These are phyloP conservation scores for Pseudobourletiella spinata DNA, from an alignment of 1,140 invertebrate species.

Conservation along the genomic window DNA sequence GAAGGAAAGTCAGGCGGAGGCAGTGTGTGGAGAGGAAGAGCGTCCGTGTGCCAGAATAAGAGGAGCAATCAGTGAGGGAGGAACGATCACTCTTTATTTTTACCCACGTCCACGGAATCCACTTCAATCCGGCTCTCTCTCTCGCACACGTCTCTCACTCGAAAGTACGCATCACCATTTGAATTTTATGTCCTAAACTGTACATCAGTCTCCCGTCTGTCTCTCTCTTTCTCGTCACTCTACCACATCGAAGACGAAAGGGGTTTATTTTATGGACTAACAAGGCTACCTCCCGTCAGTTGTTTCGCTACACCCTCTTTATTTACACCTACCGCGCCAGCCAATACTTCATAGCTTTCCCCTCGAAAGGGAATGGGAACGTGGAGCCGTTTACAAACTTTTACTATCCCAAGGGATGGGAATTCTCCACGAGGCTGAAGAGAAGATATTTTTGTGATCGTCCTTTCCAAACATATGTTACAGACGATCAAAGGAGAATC, in stretches of 20 bases:
- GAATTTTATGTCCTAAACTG: not conserved
- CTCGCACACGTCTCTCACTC: not conserved
- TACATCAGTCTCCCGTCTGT: not conserved
- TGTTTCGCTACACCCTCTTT: not conserved
- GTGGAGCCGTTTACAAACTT: too few relatives aligned
- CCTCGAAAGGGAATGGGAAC: not conserved
- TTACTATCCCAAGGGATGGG: too few relatives aligned
- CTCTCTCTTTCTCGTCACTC: not conserved
- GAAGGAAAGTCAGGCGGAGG: slow-evolving; percentile 7
- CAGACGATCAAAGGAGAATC: too few relatives aligned
- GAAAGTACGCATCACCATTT: not conserved
- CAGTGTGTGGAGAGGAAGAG: not conserved
- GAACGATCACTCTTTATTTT: slow-evolving; percentile 2
- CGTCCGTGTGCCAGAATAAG: too few relatives aligned
- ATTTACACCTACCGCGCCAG: not conserved
- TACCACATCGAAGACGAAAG: not conserved
- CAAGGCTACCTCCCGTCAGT: too few relatives aligned
- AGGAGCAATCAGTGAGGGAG: slow-evolving; percentile 1
- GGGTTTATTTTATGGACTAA: not conserved
- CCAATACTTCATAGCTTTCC: not conserved
- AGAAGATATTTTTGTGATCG: too few relatives aligned
- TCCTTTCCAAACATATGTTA: too few relatives aligned
- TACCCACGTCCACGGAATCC: not conserved
- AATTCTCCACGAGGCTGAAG: too few relatives aligned
- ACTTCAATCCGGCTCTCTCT: not conserved